These are phyloP conservation scores for Scaptomyza cyrtandrae DNA, from an alignment of 2,888 invertebrate species.

Conservation along the genomic window DNA sequence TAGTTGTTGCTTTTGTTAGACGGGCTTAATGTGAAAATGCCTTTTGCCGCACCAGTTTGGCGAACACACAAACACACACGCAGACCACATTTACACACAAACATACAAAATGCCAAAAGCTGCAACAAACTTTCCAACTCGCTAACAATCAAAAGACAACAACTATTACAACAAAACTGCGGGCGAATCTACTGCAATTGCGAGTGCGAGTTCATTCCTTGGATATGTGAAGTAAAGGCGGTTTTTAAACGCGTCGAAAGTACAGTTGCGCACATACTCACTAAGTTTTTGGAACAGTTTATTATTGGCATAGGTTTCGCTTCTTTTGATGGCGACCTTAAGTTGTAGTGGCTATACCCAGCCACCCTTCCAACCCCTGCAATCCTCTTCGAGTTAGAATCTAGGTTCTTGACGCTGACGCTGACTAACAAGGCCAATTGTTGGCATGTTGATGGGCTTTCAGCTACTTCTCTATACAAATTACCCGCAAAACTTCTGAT, in stretches of 20 bases:
- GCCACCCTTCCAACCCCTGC: no score
- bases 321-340: conserved; percentile 9
- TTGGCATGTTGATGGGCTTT: conserved; percentile 51
- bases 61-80: conserved; percentile 17
- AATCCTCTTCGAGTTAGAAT: conserved; percentile 17
- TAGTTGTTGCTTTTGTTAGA: conserved; percentile 29
- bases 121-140: conserved; percentile 57
- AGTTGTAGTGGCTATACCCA: conserved; percentile 25
- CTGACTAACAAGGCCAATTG: conserved; percentile 62
- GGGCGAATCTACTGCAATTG: conserved; percentile 48
- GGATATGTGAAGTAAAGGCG: conserved; percentile 41
- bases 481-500: conserved; percentile 23
- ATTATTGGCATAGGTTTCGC: conserved; percentile 35
- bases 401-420: conserved; percentile 45
- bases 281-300: conserved; percentile 25
- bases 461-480: conserved; percentile 22
- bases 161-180: conserved; percentile 21
- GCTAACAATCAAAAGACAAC: conserved; percentile 41
- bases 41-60: conserved; percentile 12
- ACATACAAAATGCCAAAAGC: conserved; percentile 48
- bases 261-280: conserved; percentile 60
- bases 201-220: conserved; percentile 37
- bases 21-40: conserved; percentile 21
- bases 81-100: neutral
- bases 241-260: conserved; percentile 62